These are phyloP conservation scores for Atethmia centrago DNA, from an alignment of 2,888 invertebrate genomes.

Conservation along the genomic window DNA sequence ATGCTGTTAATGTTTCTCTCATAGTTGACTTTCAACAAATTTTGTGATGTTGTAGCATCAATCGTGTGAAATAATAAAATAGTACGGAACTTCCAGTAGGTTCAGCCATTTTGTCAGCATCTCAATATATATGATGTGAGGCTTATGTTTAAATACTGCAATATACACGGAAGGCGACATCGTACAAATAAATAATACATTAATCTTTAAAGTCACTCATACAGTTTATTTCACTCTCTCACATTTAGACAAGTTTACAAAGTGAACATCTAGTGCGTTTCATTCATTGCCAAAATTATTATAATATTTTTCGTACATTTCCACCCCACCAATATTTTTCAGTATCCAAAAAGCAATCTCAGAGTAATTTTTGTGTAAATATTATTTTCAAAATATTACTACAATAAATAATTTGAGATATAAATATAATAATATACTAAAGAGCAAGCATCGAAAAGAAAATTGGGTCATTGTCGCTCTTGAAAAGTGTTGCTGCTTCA, in stretches of 20 bases:
- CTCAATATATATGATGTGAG: conserved; percentile 36
- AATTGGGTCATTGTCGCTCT: background rate
- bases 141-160: conserved; percentile 46
- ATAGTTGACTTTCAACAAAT: background rate
- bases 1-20: no score
- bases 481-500: background rate
- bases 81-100: background rate
- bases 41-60: background rate
- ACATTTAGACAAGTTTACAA: conserved; percentile 22
- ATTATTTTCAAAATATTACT: conserved; percentile 2
- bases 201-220: conserved; percentile 21
- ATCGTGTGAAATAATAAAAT: background rate
- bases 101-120: conserved; percentile 15
- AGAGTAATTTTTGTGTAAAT: conserved; percentile 2
- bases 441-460: background rate
- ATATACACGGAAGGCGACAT: conserved; percentile 18
- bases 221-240: conserved; percentile 37
- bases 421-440: conserved; percentile 10
- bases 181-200: conserved; percentile 55
- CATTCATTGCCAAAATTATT: conserved; percentile 10
- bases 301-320: conserved; percentile 2
- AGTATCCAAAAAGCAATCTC: conserved; percentile 23
- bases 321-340: conserved; percentile 2
- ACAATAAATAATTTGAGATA: conserved; percentile 7
- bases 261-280: conserved; percentile 14